Evolutionary conservation across 1,140 invertebrate genomes (phyloP).

Genomic region (Parapsyche elsis): DNA sequence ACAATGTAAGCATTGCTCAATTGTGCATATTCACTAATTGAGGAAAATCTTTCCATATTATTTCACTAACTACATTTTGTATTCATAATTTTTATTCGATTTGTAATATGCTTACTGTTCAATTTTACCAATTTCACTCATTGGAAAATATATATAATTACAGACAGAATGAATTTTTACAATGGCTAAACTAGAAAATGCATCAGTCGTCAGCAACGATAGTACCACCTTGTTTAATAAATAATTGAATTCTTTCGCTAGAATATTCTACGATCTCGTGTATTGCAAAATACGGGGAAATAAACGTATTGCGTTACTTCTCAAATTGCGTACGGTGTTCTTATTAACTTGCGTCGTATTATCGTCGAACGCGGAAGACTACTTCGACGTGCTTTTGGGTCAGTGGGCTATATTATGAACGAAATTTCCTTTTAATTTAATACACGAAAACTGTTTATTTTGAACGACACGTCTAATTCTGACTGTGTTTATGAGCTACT

Average conservation of each 20-base stretch:
- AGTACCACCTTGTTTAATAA: no score
- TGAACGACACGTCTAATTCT: not conserved
- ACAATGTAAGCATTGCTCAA: no score
- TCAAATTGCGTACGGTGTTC: conserved; percentile 11
- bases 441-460: not conserved
- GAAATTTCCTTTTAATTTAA: conserved; percentile 11
- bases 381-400: not conserved
- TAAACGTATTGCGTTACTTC: not conserved
- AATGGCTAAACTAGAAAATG: no score
- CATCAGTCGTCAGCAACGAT: no score
- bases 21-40: no score
- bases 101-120: no score
- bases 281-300: conserved; percentile 4
- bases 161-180: no score
- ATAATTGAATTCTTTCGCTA: not conserved
- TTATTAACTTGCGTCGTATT: not conserved
- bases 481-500: not conserved
- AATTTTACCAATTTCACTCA: no score
- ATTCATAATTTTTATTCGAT: no score
- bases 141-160: no score
- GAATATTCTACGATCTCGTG: not conserved
- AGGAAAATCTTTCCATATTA: no score
- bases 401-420: conserved; percentile 7
- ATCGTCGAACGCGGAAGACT: conserved; percentile 23
- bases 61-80: no score